Percentiles rank a stretch among this genome's conserved stretches.
phyloP scores from a whole-genome alignment of 2,113 vertebrate genomes.

The Apus apus region DNA sequence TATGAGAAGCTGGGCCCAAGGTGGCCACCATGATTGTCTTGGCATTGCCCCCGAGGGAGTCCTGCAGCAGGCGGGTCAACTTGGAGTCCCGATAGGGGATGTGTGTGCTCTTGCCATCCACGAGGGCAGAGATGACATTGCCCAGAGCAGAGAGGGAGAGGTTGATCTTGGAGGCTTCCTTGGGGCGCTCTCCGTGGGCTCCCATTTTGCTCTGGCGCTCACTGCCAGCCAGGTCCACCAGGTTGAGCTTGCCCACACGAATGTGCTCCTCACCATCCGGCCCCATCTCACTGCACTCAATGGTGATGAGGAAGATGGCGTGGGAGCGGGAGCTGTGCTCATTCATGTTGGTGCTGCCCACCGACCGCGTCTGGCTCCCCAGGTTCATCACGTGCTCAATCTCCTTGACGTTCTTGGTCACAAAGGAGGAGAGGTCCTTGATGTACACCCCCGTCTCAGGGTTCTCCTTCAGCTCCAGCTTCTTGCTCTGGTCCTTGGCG shows the following conservation, averaged over 20 bases:
- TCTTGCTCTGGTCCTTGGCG: slow-evolving; percentile 90
- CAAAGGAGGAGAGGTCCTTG: slow-evolving; percentile 92
- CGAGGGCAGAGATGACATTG: slow-evolving; percentile 95
- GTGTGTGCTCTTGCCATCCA: slow-evolving; percentile 90
- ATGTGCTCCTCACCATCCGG: slow-evolving; percentile 92
- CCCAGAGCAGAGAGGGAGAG: slow-evolving; percentile 93
- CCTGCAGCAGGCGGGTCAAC: slow-evolving; percentile 93
- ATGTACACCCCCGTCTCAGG: slow-evolving; percentile 91
- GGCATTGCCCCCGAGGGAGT: slow-evolving; percentile 94
- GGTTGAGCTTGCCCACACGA: slow-evolving; percentile 95
- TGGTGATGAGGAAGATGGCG: slow-evolving; percentile 91
- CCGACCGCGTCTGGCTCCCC: slow-evolving; percentile 89
- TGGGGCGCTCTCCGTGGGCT: slow-evolving; percentile 84
- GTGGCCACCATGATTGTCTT: slow-evolving; percentile 98
- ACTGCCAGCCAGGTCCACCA: slow-evolving; percentile 95
- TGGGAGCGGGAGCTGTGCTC: slow-evolving; percentile 95
- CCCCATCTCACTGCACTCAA: slow-evolving; percentile 92
- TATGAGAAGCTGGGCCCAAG: slow-evolving; percentile 87
- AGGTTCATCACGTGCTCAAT: slow-evolving; percentile 96
- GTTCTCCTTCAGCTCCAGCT: slow-evolving; percentile 92
- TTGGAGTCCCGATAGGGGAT: slow-evolving; percentile 97
- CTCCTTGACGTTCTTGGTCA: slow-evolving; percentile 95
- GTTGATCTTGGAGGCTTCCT: slow-evolving; percentile 96
- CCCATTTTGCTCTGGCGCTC: slow-evolving; percentile 92
- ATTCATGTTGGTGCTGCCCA: slow-evolving; percentile 96